These are phyloP conservation scores for Nasonia longicornis DNA, from an alignment of 1,140 invertebrate genomes.

Conservation along the genomic window DNA sequence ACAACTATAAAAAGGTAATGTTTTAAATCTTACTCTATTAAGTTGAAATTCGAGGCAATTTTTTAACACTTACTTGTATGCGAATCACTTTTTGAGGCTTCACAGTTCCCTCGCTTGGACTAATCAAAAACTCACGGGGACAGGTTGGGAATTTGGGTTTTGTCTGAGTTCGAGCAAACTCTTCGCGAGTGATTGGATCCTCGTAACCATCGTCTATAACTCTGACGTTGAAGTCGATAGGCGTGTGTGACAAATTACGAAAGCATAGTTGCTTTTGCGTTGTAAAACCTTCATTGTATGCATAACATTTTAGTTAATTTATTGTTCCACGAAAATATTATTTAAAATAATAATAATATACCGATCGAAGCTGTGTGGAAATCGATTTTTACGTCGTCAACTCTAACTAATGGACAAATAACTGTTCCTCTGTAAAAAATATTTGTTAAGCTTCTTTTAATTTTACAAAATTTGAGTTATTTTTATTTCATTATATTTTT, in stretches of 20 bases:
- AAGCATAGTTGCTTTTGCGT: constrained; percentile 51
- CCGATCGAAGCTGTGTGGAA: constrained; percentile 63
- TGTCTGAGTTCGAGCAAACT: constrained; percentile 51
- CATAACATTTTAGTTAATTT: background rate
- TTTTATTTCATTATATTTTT: background rate
- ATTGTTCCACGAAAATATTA: background rate
- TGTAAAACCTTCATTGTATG: constrained; percentile 54
- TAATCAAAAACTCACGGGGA: constrained; percentile 59
- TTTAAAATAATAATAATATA: constrained; percentile 32
- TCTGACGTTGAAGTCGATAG: constrained; percentile 53
- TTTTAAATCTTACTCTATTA: constrained; percentile 14
- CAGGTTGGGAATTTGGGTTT: constrained; percentile 53
- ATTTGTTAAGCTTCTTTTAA: background rate
- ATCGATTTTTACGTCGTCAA: constrained; percentile 59
- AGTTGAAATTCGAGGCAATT: constrained; percentile 8
- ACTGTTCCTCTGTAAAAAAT: constrained; percentile 61
- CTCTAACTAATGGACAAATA: constrained; percentile 64
- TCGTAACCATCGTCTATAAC: constrained; percentile 60
- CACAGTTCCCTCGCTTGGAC: constrained; percentile 54
- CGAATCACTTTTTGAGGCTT: constrained; percentile 49
- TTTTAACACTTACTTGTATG: constrained; percentile 53
- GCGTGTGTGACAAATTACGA: constrained; percentile 57
- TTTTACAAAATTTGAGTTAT: background rate
- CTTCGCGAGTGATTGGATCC: constrained; percentile 51
- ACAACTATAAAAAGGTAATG: constrained; percentile 50